Conservation (phyloP, 2,888 invertebrate species). For the Rhamnusium bicolor region DNA sequence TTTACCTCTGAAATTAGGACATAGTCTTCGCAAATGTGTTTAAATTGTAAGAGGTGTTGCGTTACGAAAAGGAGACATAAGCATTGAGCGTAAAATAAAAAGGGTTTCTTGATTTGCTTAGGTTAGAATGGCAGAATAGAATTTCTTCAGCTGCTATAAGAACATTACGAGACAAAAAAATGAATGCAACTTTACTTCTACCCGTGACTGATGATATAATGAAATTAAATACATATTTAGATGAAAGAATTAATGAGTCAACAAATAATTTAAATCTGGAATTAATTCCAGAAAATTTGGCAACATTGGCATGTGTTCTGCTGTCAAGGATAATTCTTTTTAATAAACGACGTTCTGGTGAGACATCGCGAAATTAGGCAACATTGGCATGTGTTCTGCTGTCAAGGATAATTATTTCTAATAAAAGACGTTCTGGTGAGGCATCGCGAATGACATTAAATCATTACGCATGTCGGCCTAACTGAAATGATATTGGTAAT, state of each 20-base stretch:
- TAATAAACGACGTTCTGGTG: slow-evolving; percentile 40
- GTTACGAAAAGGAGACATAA: slow-evolving; percentile 6
- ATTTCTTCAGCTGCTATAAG: slow-evolving; percentile 23
- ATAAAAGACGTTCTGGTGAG: slow-evolving; percentile 41
- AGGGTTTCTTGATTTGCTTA: slow-evolving; percentile 14
- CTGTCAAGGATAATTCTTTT: slow-evolving; percentile 40
- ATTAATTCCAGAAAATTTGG: not conserved
- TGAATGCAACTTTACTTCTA: slow-evolving; percentile 15
- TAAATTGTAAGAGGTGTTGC: slow-evolving; percentile 4
- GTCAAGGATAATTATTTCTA: slow-evolving; percentile 40
- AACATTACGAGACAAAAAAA: slow-evolving; percentile 23
- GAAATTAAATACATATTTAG: slow-evolving; percentile 3
- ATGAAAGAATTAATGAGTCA: not conserved
- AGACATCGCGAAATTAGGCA: slow-evolving; percentile 25
- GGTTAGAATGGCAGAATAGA: slow-evolving; percentile 24
- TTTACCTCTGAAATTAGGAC: slow-evolving; percentile 29
- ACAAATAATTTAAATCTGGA: not conserved
- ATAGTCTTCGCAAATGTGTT: slow-evolving; percentile 19
- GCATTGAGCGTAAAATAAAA: not conserved
- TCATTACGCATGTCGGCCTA: slow-evolving; percentile 6
- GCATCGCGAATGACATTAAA: slow-evolving; percentile 18
- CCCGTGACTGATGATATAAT: slow-evolving; percentile 24
- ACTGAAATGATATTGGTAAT: slow-evolving; percentile 15
- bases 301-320: slow-evolving; percentile 4
- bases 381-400: slow-evolving; percentile 6